Conservation (phyloP, 2,888 invertebrate species). For the Coenonympha arcania region DNA sequence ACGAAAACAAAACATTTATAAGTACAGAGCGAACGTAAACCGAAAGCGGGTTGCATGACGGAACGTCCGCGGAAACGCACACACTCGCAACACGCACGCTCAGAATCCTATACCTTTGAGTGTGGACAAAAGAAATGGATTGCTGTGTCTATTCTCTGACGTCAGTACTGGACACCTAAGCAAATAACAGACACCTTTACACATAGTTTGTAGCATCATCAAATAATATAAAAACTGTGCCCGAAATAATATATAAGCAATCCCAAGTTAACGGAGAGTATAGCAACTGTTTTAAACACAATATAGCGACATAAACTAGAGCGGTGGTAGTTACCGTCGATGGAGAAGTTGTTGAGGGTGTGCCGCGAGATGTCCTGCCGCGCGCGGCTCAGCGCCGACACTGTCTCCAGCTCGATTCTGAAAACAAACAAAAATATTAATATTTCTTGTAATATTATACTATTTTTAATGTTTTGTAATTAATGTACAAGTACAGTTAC, state of each 20-base stretch:
- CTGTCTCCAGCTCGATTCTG: constrained; percentile 83
- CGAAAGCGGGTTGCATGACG: constrained; percentile 35
- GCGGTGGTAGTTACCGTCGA: constrained; percentile 53
- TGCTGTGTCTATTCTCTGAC: constrained; percentile 71
- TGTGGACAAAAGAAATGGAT: constrained; percentile 71
- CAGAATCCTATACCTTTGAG: constrained; percentile 72
- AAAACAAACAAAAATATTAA: constrained; percentile 24
- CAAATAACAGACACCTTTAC: constrained; percentile 63
- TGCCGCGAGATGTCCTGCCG: constrained; percentile 64
- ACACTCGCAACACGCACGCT: constrained; percentile 66
- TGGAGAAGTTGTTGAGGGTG: constrained; percentile 60
- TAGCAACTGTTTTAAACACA: not conserved
- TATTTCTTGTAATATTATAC: too few relatives aligned
- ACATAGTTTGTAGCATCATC: constrained; percentile 28
- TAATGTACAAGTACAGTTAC: too few relatives aligned
- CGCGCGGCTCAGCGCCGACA: constrained; percentile 78
- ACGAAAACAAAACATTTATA: constrained; percentile 16
- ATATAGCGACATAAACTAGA: not conserved
- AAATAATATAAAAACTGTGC: not conserved
- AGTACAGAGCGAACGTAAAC: constrained; percentile 41
- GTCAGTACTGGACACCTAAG: constrained; percentile 73
- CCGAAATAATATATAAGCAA: constrained; percentile 3
- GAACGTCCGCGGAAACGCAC: constrained; percentile 50
- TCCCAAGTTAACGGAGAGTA: not conserved
- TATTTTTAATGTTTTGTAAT: too few relatives aligned